Evolutionary conservation across 37 sponge, comb jelly and placozoan species (phyloP).

Genomic region (Petrosia ficiformis): DNA sequence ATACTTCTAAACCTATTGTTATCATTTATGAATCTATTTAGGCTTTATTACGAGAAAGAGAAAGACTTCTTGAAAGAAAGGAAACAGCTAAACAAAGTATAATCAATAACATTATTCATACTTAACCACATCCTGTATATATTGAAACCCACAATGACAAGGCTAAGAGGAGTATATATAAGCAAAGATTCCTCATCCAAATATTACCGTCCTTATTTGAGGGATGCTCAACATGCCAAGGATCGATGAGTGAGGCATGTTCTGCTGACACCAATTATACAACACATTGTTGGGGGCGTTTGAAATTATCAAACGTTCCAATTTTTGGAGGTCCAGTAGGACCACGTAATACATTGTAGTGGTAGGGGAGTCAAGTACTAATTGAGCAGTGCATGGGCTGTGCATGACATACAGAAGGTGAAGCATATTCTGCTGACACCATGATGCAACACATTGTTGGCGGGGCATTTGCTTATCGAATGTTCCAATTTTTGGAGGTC

Average conservation of each 20-base stretch:
- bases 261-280: slow-evolving; percentile 49
- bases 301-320: slow-evolving; percentile 16
- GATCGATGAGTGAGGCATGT: slow-evolving; percentile 58
- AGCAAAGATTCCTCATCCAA: background rate
- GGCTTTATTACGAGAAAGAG: slow-evolving; percentile 48
- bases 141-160: background rate
- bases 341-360: background rate
- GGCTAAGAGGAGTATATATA: background rate
- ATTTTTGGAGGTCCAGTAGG: slow-evolving; percentile 60
- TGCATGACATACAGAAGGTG: no score
- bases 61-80: slow-evolving; percentile 22
- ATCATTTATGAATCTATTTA: background rate
- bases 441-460: slow-evolving; percentile 22
- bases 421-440: slow-evolving; percentile 61
- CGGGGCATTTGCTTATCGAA: background rate
- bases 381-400: background rate
- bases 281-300: slow-evolving; percentile 26
- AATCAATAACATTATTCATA: slow-evolving; percentile 25
- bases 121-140: background rate
- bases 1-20: no score
- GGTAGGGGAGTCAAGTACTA: background rate
- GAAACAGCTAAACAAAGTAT: slow-evolving; percentile 54
- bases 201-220: slow-evolving; percentile 64
- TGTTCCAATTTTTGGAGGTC: slow-evolving; percentile 68
- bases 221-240: slow-evolving; percentile 47